These are phyloP conservation scores for Lithobates sylvaticus DNA, from an alignment of 2,797 vertebrate species.

Conservation along the genomic window DNA sequence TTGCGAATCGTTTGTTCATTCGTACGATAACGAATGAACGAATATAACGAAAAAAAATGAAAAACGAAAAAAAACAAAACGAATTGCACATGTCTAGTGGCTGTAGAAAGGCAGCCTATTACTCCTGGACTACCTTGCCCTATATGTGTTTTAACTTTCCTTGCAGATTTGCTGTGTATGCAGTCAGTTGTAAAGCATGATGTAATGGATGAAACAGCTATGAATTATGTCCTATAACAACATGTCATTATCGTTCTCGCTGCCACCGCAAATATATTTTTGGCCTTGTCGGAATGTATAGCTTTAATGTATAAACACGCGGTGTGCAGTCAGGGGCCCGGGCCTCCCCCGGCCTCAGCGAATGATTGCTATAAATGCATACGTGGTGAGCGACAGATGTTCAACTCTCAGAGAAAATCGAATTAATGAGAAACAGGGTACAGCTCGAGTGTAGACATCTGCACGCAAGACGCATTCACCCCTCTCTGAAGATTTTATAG, in stretches of 20 bases:
- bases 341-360: neutral
- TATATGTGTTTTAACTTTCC: too few species aligned
- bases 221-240: slow-evolving; percentile 6
- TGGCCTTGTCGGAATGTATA: neutral
- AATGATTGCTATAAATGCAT: slow-evolving; percentile 1
- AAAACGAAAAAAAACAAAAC: too few species aligned
- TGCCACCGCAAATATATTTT: neutral
- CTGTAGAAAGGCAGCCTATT: too few species aligned
- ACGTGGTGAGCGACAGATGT: slow-evolving; percentile 20
- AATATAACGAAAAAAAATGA: too few species aligned
- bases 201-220: slow-evolving; percentile 1
- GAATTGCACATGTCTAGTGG: too few species aligned
- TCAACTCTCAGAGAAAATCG: slow-evolving; percentile 1
- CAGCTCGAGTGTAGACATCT: neutral
- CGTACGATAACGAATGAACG: too few species aligned
- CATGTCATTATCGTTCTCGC: neutral
- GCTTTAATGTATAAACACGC: neutral
- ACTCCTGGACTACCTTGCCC: too few species aligned
- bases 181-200: neutral
- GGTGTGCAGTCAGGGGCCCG: neutral
- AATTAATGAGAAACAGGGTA: slow-evolving; percentile 26
- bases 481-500: too few species aligned
- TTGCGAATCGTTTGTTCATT: too few species aligned
- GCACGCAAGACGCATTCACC: too few species aligned
- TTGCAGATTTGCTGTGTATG: neutral